Conservation (phyloP, 2,797 vertebrate genomes). For the Nasua narica region DNA sequence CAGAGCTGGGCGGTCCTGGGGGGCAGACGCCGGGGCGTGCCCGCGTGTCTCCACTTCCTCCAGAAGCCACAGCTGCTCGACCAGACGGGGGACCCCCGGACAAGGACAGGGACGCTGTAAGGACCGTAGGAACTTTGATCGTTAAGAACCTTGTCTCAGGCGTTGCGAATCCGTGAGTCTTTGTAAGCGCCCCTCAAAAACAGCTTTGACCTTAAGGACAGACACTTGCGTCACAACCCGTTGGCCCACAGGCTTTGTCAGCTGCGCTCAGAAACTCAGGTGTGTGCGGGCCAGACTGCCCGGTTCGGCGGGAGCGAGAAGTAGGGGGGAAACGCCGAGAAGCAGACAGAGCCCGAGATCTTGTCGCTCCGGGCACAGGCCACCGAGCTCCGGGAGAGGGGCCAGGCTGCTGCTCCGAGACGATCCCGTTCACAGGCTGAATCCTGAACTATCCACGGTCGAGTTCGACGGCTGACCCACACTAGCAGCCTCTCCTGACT, state of each 20-base stretch:
- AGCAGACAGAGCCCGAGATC: background rate
- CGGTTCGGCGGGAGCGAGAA: fast-evolving
- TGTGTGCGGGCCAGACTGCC: too few species aligned
- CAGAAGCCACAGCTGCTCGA: too few species aligned
- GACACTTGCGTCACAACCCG: background rate
- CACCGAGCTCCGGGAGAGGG: background rate
- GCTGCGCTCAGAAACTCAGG: background rate
- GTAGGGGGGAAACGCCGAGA: background rate
- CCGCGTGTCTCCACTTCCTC: background rate
- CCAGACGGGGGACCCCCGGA: background rate
- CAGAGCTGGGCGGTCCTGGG: background rate
- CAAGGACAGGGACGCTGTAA: too few species aligned
- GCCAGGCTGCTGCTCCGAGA: background rate
- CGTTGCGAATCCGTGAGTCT: fast-evolving
- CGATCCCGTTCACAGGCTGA: background rate
- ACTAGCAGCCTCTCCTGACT: background rate
- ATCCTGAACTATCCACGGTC: background rate
- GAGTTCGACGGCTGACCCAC: background rate
- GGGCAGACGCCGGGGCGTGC: background rate
- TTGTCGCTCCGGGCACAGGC: background rate
- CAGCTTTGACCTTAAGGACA: background rate
- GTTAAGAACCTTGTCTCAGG: background rate
- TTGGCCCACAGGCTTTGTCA: background rate
- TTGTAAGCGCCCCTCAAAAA: background rate
- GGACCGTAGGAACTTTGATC: too few species aligned